phyloP scores from a whole-genome alignment of 2,113 vertebrate species.

The Leucoraja erinaceus region DNA sequence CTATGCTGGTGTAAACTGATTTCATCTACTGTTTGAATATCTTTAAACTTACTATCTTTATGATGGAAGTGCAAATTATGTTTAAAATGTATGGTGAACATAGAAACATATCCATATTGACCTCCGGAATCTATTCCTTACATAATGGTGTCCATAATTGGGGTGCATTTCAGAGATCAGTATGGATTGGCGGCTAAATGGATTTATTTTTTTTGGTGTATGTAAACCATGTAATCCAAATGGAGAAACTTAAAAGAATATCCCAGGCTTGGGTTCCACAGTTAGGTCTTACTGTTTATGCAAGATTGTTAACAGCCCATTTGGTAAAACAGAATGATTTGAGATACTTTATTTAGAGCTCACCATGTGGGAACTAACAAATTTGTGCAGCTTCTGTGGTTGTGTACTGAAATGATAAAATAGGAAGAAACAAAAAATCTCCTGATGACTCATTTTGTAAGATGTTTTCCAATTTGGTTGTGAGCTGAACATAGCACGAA shows the following conservation, averaged over 20 bases:
- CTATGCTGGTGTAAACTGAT: neutral
- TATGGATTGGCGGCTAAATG: neutral
- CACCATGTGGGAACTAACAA: neutral
- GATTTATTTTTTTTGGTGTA: neutral
- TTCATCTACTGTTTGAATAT: neutral
- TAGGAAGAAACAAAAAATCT: neutral
- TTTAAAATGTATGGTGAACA: neutral
- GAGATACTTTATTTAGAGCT: neutral
- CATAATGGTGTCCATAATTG: neutral
- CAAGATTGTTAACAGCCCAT: neutral
- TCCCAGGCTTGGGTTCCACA: neutral
- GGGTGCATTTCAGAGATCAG: slow-evolving; percentile 9
- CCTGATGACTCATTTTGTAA: neutral
- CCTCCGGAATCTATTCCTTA: neutral
- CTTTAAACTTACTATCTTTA: neutral
- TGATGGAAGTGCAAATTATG: neutral
- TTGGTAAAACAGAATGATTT: neutral
- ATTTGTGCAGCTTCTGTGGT: neutral
- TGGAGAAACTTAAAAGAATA: slow-evolving; percentile 1
- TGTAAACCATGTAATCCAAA: neutral
- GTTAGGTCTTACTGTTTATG: neutral
- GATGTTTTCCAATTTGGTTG: neutral
- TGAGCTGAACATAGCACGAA: neutral
- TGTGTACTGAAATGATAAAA: neutral
- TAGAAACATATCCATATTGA: neutral